Base-by-base conservation (phyloP, 2,888 invertebrate species). In the Chromoteleia sp. region DNA sequence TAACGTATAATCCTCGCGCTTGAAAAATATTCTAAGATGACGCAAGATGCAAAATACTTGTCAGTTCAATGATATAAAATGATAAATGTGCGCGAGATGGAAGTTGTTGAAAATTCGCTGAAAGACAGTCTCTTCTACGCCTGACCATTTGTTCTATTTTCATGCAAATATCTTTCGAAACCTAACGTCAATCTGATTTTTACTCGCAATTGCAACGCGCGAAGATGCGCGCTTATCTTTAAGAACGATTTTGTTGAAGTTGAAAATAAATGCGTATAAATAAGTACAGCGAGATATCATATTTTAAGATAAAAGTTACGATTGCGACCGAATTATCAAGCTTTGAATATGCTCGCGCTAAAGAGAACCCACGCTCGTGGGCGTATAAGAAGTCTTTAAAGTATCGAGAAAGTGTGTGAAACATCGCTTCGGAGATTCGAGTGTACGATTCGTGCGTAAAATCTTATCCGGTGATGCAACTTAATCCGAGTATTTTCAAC, bases 351-450 rank as follows among this genome's bases (percentile, higher is more conserved):
- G 29, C 0, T 19, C 0, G n/a, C 21, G 6, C 1, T 12, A 7
- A 41, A 58, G 41, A 58, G 58, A 41, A 10, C 8, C 8, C 19
- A n/a, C 15, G 29, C 15, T 17, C 30, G n/a, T n/a, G 30, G 4
- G n/a, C 25, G n/a, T n/a, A 12, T 17, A 78, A 58, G 73, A 73
- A 41, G 36, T 30, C 48, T 71, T 50, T 12, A 82, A 83, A 79
- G 84, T 61, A 52, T 56, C 77, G 85, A 84, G 88, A 87, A 88
- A 88, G 88, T 88, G 88, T 88, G 88, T 86, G 89, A 88, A 88
- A 82, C 76, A 73, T 50, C 71, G 65, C 78, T 56, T 15, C 36
- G 41, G 33, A 59, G 54, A 30, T 76, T 76, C 78, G 50, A 75
- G 77, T 81, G 76, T 73, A 76, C 81, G 85, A 87, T 87, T 85